phyloP scores from a whole-genome alignment of 2,888 invertebrate genomes.

The Diarsia dahlii region DNA sequence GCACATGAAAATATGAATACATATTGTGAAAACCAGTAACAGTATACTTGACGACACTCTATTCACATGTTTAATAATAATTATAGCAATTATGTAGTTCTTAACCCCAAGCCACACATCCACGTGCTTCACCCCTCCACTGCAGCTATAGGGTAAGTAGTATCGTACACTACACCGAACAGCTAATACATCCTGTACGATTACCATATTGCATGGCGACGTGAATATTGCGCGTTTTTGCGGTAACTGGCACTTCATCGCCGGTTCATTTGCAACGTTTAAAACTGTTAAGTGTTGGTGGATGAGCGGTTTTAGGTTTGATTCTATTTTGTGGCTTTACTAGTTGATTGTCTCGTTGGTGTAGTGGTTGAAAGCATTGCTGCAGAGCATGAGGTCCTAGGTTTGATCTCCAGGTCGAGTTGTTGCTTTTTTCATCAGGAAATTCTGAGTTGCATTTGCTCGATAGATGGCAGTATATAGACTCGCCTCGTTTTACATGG shows the following conservation, averaged over 20 bases:
- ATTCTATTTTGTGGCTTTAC: not conserved
- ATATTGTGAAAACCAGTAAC: no score
- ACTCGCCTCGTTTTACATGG: no score
- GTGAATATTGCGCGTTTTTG: slow-evolving; percentile 16
- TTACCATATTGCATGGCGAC: slow-evolving; percentile 39
- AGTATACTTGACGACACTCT: no score
- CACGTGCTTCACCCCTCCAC: not conserved
- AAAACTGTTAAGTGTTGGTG: not conserved
- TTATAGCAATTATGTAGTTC: not conserved
- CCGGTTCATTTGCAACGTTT: slow-evolving; percentile 4
- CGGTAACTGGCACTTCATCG: not conserved
- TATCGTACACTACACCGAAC: not conserved
- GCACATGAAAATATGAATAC: no score
- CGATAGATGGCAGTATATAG: no score
- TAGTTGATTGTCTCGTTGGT: not conserved
- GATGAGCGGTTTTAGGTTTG: not conserved
- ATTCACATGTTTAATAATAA: not conserved
- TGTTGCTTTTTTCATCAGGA: no score
- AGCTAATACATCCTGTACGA: slow-evolving; percentile 44
- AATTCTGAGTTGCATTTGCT: no score
- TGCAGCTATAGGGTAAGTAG: not conserved
- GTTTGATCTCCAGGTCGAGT: not conserved
- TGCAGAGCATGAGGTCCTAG: not conserved
- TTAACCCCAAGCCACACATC: not conserved
- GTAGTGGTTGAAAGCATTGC: not conserved